phyloP scores from a whole-genome alignment of 2,797 vertebrate genomes.

The Spondyliosoma cantharus region DNA sequence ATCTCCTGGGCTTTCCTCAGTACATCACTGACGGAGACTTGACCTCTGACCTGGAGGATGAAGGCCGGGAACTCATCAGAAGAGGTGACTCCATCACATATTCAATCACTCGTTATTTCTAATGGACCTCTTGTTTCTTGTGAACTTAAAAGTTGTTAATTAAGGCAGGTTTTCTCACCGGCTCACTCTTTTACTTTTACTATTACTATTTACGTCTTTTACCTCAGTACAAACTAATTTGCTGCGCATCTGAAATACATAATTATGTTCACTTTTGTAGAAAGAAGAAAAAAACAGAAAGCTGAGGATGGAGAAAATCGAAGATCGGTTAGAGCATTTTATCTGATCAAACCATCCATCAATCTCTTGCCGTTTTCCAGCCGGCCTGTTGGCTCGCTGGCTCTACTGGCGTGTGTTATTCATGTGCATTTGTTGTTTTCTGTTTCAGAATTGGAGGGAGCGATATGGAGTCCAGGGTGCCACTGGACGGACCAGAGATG shows the following conservation, averaged over 20 bases:
- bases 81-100: conserved; percentile 83
- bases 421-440: conserved; percentile 32
- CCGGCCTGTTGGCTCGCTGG: background rate
- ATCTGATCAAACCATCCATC: background rate
- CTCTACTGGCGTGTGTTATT: conserved; percentile 24
- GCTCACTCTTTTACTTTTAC: background rate
- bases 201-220: background rate
- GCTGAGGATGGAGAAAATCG: conserved; percentile 88
- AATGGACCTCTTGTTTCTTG: background rate
- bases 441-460: conserved; percentile 89
- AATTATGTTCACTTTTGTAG: conserved; percentile 76
- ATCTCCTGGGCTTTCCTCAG: conserved; percentile 94
- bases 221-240: conserved; percentile 1
- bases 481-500: conserved; percentile 78
- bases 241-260: background rate
- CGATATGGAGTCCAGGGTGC: conserved; percentile 82
- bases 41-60: conserved; percentile 93
- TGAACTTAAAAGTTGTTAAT: background rate
- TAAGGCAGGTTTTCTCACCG: background rate
- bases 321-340: conserved; percentile 82
- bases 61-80: conserved; percentile 92
- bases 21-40: conserved; percentile 92
- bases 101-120: conserved; percentile 1
- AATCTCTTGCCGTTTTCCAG: background rate
- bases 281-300: conserved; percentile 92